Base-by-base conservation (phyloP, 2,113 vertebrate genomes). In the Saimiri boliviensis region DNA sequence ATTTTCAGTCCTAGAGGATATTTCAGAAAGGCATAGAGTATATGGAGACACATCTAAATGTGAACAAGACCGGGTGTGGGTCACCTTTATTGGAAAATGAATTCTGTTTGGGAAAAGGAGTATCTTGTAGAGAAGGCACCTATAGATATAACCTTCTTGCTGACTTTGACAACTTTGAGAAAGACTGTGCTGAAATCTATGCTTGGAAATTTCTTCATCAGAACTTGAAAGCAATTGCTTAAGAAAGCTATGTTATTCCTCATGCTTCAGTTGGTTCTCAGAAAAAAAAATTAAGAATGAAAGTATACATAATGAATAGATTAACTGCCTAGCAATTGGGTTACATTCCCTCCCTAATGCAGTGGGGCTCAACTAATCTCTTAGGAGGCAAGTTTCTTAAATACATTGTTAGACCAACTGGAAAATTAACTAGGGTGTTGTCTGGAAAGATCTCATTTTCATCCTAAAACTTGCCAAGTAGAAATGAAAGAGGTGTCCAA, bases 341-440 rank as follows among this genome's bases (percentile, higher is more conserved):
- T 82, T 76, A 1, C 2, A 82, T 68, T 66, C 81, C 94, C 89
- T 94, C 25, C 81, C 79, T 49, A 91, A 83, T 88, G 83, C 91
- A 45, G 81, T 74, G 40, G 60, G 88, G 73, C 87, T 96, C 90
- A 95, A 92, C 96, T 8, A 93, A 60, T 95, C 95, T 97, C 90
- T 97, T 25, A 87, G 96, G 92, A 91, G 8, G 3, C 4, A 58
- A 5, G 1, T 45, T 76, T 81, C 91, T 96, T 58, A 92, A 97
- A 97, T 70, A 92, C 45, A 84, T 42, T 96, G 58, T 74, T 45
- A 70, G 79, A 71, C 58, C 94, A 97, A 86, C 93, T 96, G 96
- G 97, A 97, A 88, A 97, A 97, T 97, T 70, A 97, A 94, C 80
- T 74, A 82, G 54, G 32, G 40, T 25, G 4, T 58, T 91, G 92